phyloP scores from a whole-genome alignment of 2,797 vertebrate species.

The Semaprochilodus insignis region DNA sequence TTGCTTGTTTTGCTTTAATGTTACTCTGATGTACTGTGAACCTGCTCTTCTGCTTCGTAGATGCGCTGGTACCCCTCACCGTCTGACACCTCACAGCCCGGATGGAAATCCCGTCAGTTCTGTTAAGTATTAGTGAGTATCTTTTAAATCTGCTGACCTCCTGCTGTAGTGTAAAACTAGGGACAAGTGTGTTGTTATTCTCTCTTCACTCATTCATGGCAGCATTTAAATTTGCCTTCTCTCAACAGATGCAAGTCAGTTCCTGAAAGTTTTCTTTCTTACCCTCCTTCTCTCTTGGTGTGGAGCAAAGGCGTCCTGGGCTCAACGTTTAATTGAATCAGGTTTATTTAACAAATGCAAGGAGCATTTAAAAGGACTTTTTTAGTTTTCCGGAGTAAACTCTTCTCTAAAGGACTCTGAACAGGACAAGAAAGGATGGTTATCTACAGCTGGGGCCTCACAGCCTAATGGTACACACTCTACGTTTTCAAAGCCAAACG shows the following conservation, averaged over 20 bases:
- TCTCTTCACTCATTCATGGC: not conserved
- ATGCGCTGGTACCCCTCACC: slow-evolving; percentile 98
- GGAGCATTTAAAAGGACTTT: slow-evolving; percentile 51
- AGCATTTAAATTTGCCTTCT: not conserved
- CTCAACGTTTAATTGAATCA: slow-evolving; percentile 60
- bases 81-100: slow-evolving; percentile 93
- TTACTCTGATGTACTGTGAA: not conserved
- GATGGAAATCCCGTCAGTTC: slow-evolving; percentile 99
- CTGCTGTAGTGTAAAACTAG: not conserved
- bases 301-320: slow-evolving; percentile 50
- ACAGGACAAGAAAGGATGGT: slow-evolving; percentile 37
- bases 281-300: slow-evolving; percentile 28
- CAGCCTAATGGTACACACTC: slow-evolving; percentile 60
- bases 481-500: slow-evolving; percentile 52
- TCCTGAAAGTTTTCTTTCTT: slow-evolving; percentile 24
- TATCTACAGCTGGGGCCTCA: slow-evolving; percentile 44
- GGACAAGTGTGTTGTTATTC: not conserved
- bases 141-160: not conserved
- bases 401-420: slow-evolving; percentile 53
- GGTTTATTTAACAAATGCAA: slow-evolving; percentile 64
- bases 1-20: not conserved
- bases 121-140: slow-evolving; percentile 83
- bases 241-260: slow-evolving; percentile 45
- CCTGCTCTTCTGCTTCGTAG: slow-evolving; percentile 73
- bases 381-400: slow-evolving; percentile 46